Evolutionary conservation across 2,888 invertebrate genomes (phyloP).

Genomic region (Drosophila rubida): DNA sequence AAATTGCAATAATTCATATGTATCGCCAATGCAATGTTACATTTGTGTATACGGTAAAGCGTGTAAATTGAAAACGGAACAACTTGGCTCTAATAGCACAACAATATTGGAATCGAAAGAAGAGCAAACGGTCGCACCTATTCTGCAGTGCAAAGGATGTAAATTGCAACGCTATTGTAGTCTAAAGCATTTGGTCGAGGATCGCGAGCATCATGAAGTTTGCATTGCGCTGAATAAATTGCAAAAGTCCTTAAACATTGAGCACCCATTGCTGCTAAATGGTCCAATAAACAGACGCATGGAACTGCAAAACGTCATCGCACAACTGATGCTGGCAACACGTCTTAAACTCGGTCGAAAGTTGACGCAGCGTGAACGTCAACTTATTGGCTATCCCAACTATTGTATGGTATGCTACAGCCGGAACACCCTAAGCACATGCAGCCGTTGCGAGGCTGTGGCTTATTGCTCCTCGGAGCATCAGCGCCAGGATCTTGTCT

Average conservation of each 20-base stretch:
- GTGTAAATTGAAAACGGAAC: neutral
- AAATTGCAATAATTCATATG: neutral
- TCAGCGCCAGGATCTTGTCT: slow-evolving; percentile 38
- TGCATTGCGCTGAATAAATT: slow-evolving; percentile 85
- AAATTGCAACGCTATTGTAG: slow-evolving; percentile 88
- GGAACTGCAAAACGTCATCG: slow-evolving; percentile 58
- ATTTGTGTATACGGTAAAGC: slow-evolving; percentile 24
- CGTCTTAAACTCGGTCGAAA: slow-evolving; percentile 53
- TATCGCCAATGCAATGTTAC: slow-evolving; percentile 30
- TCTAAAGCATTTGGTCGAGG: slow-evolving; percentile 88
- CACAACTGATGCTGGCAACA: slow-evolving; percentile 68
- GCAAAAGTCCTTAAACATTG: slow-evolving; percentile 35
- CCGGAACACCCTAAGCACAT: slow-evolving; percentile 47
- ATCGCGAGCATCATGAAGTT: slow-evolving; percentile 88
- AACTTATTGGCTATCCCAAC: slow-evolving; percentile 75
- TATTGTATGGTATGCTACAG: slow-evolving; percentile 74
- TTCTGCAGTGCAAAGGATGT: slow-evolving; percentile 87
- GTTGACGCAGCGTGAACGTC: slow-evolving; percentile 67
- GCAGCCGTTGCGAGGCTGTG: slow-evolving; percentile 62
- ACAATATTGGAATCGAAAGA: neutral
- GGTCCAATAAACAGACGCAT: slow-evolving; percentile 43
- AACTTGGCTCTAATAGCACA: neutral
- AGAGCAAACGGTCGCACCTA: neutral
- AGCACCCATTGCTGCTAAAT: slow-evolving; percentile 63
- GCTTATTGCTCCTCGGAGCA: slow-evolving; percentile 75